Evolutionary conservation across 2,113 vertebrate species (phyloP), one percentile per base, ranked within the genome.

Genomic region (Nycticorax nycticorax): DNA sequence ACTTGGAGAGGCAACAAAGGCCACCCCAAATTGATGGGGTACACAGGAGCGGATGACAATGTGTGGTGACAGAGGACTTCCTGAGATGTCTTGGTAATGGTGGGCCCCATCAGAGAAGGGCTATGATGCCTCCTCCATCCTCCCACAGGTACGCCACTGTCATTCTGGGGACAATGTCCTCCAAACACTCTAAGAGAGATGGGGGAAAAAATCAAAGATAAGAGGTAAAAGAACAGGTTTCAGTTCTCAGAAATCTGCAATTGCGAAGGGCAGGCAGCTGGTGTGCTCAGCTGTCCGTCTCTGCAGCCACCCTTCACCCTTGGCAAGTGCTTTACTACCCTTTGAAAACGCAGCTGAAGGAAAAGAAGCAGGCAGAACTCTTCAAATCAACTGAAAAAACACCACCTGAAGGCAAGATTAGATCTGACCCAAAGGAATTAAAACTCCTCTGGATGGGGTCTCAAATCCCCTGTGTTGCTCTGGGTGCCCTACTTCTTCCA

Each of bases 201-300:
- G 24, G 24, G 8, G 8, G 0, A 3, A 3, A 17, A 30, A 35
- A 8, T 1, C 24, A 56, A 35, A 33, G 27, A 55, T 32, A 32
- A 53, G 60, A 28, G 18, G 28, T 48, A 53, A 53, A 87, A 80
- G 18, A 63, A 64, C 6, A 1, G 3, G 48, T 85, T 69, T 45
- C 45, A 24, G 12, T 68, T 83, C 62, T 83, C 47, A 56, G 32
- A 91, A 87, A 50, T 37, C 30, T 45, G 45, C 35, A 91, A 14
- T 26, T 89, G 16, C 3, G 3, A 71, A 83, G 35, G 53, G 39
- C 24, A 35, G 35, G 41, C 32, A 67, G 60, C 37, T 19, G 22
- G 26, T 59, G 28, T 6, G 8, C n/a, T 69, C 59, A 84, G 9
- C 27, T 59, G 23, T 13, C 2, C 3, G 18, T 55, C 33, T 68